Percentiles rank a stretch among this genome's conserved stretches.
These are phyloP conservation scores for Metopolophium dirhodum DNA, from an alignment of 1,140 invertebrate species.

Conservation along the genomic window DNA sequence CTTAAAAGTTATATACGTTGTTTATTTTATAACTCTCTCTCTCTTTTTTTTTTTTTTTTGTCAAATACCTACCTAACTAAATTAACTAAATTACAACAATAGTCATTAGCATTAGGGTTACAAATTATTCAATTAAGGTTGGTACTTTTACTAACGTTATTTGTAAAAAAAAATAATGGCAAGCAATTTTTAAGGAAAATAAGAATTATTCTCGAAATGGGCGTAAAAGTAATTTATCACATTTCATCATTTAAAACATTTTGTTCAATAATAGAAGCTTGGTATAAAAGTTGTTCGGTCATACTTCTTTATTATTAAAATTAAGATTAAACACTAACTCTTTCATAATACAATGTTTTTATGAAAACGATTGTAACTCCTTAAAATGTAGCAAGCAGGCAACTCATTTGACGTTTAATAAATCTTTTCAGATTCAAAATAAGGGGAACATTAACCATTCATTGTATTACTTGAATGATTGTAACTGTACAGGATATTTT, in stretches of 20 bases:
- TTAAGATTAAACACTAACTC: neutral
- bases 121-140: constrained; percentile 18
- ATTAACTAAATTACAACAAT: neutral
- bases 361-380: neutral
- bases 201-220: neutral
- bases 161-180: neutral
- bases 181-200: constrained; percentile 1
- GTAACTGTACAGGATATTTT: neutral
- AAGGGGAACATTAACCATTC: neutral
- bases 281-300: neutral
- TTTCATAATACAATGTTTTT: no score
- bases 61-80: neutral
- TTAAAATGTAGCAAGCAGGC: neutral
- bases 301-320: neutral
- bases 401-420: constrained; percentile 17
- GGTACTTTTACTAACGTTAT: neutral
- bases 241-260: neutral
- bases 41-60: constrained; percentile 14
- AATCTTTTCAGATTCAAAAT: neutral
- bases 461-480: neutral
- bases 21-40: constrained; percentile 10
- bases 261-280: neutral
- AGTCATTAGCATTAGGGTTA: neutral
- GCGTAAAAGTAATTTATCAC: neutral
- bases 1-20: neutral